A percentile compares a stretch with the other conserved stretches of the same genome.
Evolutionary conservation across 2,888 invertebrate species (phyloP).

Genomic region (Eilema depressum): DNA sequence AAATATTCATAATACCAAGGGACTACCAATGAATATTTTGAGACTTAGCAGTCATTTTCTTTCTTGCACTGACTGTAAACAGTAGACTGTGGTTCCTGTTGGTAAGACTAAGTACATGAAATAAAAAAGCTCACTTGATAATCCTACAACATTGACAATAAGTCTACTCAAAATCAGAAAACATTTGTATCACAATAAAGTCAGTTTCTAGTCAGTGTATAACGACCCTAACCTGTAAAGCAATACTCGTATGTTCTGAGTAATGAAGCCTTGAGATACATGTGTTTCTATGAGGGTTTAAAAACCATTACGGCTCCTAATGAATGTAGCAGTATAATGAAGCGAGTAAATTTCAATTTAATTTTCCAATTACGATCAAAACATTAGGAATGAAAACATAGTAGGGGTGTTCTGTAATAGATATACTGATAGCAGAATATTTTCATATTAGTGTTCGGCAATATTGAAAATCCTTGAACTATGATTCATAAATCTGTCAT

Average conservation of each 20-base stretch:
- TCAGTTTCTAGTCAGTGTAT: neutral
- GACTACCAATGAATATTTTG: too few species aligned
- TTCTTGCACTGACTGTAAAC: too few species aligned
- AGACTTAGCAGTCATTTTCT: too few species aligned
- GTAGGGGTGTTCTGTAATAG: neutral
- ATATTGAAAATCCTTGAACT: too few species aligned
- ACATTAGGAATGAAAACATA: neutral
- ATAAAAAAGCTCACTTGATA: too few species aligned
- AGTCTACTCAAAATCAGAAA: neutral
- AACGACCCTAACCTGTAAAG: conserved; percentile 35
- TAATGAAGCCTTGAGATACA: conserved; percentile 22
- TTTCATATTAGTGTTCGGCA: too few species aligned
- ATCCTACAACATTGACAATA: too few species aligned
- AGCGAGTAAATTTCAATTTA: conserved; percentile 10
- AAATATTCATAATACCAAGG: too few species aligned
- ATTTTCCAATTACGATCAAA: conserved; percentile 7
- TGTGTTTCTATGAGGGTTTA: conserved; percentile 27
- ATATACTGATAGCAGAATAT: neutral
- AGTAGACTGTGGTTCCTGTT: too few species aligned
- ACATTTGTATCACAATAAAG: neutral
- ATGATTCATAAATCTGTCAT: too few species aligned
- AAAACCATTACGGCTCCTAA: conserved; percentile 24
- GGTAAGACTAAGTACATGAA: too few species aligned
- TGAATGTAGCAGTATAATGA: conserved; percentile 20
- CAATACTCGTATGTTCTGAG: conserved; percentile 29